These are phyloP conservation scores for Hirtodrosophila duncani DNA, from an alignment of 2,888 invertebrate species.

Conservation along the genomic window DNA sequence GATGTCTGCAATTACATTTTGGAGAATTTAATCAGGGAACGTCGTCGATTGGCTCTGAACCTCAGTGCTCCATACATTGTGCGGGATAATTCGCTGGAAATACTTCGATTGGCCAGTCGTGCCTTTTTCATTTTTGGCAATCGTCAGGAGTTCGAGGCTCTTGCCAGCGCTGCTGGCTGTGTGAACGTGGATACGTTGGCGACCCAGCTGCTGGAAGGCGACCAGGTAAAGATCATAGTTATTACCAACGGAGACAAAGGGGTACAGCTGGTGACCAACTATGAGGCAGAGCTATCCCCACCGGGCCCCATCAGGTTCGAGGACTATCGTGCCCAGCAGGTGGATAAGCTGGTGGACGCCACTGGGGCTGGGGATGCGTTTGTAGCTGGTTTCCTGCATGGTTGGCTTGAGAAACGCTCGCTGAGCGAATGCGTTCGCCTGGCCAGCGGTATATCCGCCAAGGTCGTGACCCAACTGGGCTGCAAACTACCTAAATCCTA, in stretches of 20 bases:
- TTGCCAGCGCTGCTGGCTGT: conserved; percentile 73
- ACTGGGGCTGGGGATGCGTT: conserved; percentile 83
- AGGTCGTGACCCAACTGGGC: conserved; percentile 79
- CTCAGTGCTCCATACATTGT: conserved; percentile 81
- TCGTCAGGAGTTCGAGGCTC: conserved; percentile 79
- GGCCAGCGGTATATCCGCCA: conserved; percentile 78
- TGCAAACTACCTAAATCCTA: conserved; percentile 79
- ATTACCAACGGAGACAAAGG: conserved; percentile 82
- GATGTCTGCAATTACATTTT: conserved; percentile 78
- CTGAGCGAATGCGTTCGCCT: conserved; percentile 78
- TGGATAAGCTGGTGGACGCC: conserved; percentile 80
- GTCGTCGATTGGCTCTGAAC: conserved; percentile 79
- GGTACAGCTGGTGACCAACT: conserved; percentile 79
- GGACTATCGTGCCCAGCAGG: conserved; percentile 74
- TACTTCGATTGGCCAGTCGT: conserved; percentile 78
- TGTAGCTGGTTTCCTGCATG: conserved; percentile 81
- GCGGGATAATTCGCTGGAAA: conserved; percentile 73
- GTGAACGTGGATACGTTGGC: conserved; percentile 53
- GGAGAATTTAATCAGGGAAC: conserved; percentile 75
- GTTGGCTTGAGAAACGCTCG: conserved; percentile 76
- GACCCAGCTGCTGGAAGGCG: conserved; percentile 33
- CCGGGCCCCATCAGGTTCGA: conserved; percentile 55
- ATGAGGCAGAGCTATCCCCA: conserved; percentile 53
- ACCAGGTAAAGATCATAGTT: conserved; percentile 78
- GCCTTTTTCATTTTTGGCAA: conserved; percentile 81